Conservation (phyloP, 2,888 invertebrate genomes). For the Drosophila fungiperda region DNA sequence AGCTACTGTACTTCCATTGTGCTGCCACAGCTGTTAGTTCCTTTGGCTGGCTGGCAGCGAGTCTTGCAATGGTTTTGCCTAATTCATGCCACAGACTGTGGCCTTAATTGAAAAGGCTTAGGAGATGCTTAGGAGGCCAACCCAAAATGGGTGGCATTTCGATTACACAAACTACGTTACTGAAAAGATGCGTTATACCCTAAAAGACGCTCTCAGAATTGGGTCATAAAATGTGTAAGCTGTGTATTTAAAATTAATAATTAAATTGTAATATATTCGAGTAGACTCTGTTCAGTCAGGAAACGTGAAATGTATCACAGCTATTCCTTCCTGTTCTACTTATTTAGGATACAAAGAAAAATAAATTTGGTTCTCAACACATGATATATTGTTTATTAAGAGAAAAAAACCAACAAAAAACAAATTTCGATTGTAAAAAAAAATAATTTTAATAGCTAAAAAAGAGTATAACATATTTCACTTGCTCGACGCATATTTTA, state of each 20-base stretch:
- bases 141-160: conserved; percentile 13
- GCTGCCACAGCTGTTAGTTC: conserved; percentile 5
- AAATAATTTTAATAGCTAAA: too few relatives aligned
- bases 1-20: conserved; percentile 4
- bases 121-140: conserved; percentile 8
- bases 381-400: background rate
- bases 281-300: background rate
- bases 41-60: conserved; percentile 1
- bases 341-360: background rate
- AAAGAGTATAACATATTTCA: background rate
- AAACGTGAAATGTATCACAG: background rate
- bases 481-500: background rate
- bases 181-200: background rate
- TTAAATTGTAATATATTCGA: background rate
- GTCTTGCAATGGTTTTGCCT: conserved; percentile 18
- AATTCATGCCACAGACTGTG: conserved; percentile 40
- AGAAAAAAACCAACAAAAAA: background rate
- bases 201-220: background rate
- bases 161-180: conserved; percentile 21
- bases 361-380: background rate
- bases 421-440: background rate
- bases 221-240: background rate
- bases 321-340: background rate
- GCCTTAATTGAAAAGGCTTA: conserved; percentile 53
- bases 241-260: background rate